phyloP scores from a whole-genome alignment of 2,888 invertebrate genomes.

The Ethmia dodecea region DNA sequence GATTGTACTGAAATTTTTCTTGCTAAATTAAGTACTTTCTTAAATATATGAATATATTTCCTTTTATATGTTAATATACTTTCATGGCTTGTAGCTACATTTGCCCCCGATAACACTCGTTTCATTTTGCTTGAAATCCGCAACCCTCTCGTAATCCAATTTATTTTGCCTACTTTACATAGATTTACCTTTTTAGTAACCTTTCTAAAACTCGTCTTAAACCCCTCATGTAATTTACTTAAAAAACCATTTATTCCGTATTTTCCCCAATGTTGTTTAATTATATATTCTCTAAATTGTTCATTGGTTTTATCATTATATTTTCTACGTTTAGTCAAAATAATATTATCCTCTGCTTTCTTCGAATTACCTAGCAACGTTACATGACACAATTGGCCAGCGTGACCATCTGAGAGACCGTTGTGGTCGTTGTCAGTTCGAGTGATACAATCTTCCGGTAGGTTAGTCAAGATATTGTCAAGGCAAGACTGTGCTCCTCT shows the following conservation, averaged over 20 bases:
- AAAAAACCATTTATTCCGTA: background rate
- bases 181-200: background rate
- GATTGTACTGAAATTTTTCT: background rate
- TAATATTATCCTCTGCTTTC: background rate
- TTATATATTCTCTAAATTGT: background rate
- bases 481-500: too few species aligned
- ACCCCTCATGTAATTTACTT: background rate
- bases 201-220: background rate
- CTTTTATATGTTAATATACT: background rate
- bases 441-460: background rate
- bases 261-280: background rate
- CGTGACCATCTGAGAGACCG: conserved; percentile 1
- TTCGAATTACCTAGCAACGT: background rate
- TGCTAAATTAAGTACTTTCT: background rate
- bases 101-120: background rate
- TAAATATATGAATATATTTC: background rate
- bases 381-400: background rate
- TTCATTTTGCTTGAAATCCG: conserved; percentile 1
- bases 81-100: background rate
- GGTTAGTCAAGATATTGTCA: background rate
- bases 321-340: background rate
- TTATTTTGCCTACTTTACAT: background rate
- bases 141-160: background rate
- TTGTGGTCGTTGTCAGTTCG: background rate
- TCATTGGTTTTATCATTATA: background rate